These are phyloP conservation scores for Sycophila sp. DNA, from an alignment of 1,140 invertebrate genomes.

Conservation along the genomic window DNA sequence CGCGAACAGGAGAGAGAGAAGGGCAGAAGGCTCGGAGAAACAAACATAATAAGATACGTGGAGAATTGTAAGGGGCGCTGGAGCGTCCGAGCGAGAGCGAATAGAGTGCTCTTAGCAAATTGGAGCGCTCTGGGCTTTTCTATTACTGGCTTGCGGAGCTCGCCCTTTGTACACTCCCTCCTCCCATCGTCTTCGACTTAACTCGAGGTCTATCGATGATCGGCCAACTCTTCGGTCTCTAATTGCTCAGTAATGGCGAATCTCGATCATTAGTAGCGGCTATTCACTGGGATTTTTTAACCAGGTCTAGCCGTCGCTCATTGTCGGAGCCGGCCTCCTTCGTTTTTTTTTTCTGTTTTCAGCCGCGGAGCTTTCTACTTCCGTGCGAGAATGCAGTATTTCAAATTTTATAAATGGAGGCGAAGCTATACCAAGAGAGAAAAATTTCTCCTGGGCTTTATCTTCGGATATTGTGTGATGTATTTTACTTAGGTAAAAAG, in stretches of 20 bases:
- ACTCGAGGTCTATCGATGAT: neutral
- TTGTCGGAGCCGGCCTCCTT: too few relatives aligned
- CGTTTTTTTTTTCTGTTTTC: too few relatives aligned
- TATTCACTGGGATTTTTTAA: too few relatives aligned
- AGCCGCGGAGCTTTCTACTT: too few relatives aligned
- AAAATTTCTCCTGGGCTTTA: too few relatives aligned
- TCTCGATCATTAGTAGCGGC: neutral
- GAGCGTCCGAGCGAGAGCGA: constrained; percentile 41
- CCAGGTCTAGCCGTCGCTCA: too few relatives aligned
- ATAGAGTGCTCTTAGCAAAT: constrained; percentile 46
- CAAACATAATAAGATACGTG: constrained; percentile 45
- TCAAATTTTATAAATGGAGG: too few relatives aligned
- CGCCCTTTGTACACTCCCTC: neutral
- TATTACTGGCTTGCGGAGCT: constrained; percentile 33
- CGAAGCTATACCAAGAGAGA: too few relatives aligned
- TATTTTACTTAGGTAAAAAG: too few relatives aligned
- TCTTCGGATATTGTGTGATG: too few relatives aligned
- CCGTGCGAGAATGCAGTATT: too few relatives aligned
- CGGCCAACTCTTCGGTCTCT: neutral
- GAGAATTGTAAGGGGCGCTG: constrained; percentile 38
- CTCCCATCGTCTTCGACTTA: neutral
- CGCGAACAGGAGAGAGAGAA: constrained; percentile 15
- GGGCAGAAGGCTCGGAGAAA: constrained; percentile 41
- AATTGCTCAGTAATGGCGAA: neutral
- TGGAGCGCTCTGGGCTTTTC: constrained; percentile 44